A percentile compares a stretch with the other conserved stretches of the same genome.
These are phyloP conservation scores for Labeo catla DNA, from an alignment of 2,113 vertebrate species.

Conservation along the genomic window DNA sequence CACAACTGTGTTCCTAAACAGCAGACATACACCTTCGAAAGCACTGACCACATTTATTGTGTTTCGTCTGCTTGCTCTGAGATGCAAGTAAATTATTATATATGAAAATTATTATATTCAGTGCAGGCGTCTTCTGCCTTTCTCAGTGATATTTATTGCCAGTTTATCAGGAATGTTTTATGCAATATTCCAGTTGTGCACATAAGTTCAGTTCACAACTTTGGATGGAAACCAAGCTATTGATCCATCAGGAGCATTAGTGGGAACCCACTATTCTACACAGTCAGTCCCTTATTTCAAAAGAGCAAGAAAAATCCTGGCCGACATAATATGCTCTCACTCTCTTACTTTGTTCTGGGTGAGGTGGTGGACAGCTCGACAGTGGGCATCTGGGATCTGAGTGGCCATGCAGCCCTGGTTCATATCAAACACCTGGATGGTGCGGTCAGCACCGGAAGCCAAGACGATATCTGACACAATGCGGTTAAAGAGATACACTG, in stretches of 20 bases:
- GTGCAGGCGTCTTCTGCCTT: too few species aligned
- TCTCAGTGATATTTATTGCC: too few species aligned
- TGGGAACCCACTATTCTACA: background rate
- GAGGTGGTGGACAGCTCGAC: constrained; percentile 82
- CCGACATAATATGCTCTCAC: background rate
- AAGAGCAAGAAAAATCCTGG: background rate
- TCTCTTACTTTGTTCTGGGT: constrained; percentile 85
- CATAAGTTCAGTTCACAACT: too few species aligned
- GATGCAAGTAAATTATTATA: too few species aligned
- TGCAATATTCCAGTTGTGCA: too few species aligned
- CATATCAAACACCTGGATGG: constrained; percentile 87
- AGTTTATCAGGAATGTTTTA: too few species aligned
- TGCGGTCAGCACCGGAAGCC: constrained; percentile 77
- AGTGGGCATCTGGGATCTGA: constrained; percentile 78
- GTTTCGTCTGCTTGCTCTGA: too few species aligned
- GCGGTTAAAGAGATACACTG: constrained; percentile 54
- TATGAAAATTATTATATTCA: too few species aligned
- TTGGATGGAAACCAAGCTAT: too few species aligned
- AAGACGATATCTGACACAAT: constrained; percentile 81
- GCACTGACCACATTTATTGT: too few species aligned
- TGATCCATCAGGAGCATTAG: background rate
- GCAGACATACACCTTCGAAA: too few species aligned
- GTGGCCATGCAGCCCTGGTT: constrained; percentile 77
- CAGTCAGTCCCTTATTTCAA: background rate
- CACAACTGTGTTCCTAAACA: too few species aligned